Conservation (phyloP, 2,797 vertebrate species). For the Thripadectes ignobilis region DNA sequence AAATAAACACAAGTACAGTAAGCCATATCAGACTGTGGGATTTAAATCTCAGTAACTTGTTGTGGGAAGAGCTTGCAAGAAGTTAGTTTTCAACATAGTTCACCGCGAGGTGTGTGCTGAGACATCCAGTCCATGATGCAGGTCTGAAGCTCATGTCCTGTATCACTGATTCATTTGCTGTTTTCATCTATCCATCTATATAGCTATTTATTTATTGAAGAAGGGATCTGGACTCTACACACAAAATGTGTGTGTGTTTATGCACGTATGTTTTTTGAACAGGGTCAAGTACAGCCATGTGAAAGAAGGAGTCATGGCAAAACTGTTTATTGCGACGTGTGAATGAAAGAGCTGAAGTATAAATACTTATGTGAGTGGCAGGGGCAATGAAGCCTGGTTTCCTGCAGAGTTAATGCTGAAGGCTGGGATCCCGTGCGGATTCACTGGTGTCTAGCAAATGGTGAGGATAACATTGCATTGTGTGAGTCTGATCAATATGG, state of each 20-base stretch:
- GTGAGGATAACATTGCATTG: not conserved
- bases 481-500: not conserved
- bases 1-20: conserved; percentile 47
- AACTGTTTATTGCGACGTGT: conserved; percentile 25
- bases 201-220: conserved; percentile 12
- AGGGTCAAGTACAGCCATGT: conserved; percentile 30
- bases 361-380: conserved; percentile 56
- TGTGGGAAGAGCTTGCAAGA: not conserved
- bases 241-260: not conserved
- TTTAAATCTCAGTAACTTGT: not conserved
- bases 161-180: not conserved
- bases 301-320: conserved; percentile 26
- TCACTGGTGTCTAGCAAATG: not conserved
- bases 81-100: not conserved
- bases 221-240: not conserved
- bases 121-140: not conserved
- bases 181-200: not conserved
- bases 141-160: not conserved
- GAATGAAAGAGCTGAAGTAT: conserved; percentile 36
- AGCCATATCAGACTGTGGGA: not conserved
- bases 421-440: not conserved
- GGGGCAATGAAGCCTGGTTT: conserved; percentile 50
- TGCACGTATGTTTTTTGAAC: not conserved
- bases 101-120: not conserved
- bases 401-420: not conserved